Evolutionary conservation across 1,140 invertebrate species (phyloP).

Genomic region (Solenopsis invicta): DNA sequence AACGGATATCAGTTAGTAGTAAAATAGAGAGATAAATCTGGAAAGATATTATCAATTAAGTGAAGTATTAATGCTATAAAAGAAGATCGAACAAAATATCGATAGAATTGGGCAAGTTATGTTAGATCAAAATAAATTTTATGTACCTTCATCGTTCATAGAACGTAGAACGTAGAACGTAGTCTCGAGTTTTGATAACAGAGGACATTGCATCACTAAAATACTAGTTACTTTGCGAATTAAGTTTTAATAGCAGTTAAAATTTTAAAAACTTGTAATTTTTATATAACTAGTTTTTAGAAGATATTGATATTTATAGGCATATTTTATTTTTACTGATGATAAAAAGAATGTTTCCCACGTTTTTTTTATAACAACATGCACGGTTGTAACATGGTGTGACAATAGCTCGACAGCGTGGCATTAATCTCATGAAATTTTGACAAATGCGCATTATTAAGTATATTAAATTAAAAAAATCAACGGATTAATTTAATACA

Average conservation of each 20-base stretch:
- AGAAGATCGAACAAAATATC: background rate
- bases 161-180: background rate
- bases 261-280: background rate
- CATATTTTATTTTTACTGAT: background rate
- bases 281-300: background rate
- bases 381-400: background rate
- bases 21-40: background rate
- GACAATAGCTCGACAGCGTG: background rate
- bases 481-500: background rate
- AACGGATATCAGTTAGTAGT: slow-evolving; percentile 8
- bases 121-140: background rate
- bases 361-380: slow-evolving; percentile 2
- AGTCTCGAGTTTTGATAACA: slow-evolving; percentile 28
- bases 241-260: slow-evolving; percentile 36
- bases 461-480: slow-evolving; percentile 4
- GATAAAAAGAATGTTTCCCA: background rate
- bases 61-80: background rate
- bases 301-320: background rate
- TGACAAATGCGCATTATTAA: slow-evolving; percentile 12
- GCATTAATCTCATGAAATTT: slow-evolving; percentile 22
- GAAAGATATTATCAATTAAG: background rate
- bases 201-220: slow-evolving; percentile 47
- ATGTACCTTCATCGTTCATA: background rate
- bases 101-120: background rate
- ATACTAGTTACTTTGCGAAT: background rate